Evolutionary conservation across 2,113 vertebrate species (phyloP).

Genomic region (Xenus cinereus): DNA sequence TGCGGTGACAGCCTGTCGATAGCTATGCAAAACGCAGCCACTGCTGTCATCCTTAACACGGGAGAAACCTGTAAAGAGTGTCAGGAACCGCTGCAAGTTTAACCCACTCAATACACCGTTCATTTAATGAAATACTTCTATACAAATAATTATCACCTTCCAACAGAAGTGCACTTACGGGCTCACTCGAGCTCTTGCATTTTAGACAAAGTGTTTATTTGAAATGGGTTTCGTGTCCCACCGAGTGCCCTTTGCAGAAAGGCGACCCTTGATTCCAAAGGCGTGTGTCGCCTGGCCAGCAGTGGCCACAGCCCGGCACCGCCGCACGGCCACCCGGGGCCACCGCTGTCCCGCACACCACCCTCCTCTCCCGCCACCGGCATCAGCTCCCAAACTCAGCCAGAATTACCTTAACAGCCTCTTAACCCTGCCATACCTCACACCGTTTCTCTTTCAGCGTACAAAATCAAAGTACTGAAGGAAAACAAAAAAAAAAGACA

Average conservation of each 20-base stretch:
- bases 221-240: background rate
- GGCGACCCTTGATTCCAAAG: background rate
- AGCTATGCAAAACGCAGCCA: background rate
- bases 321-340: background rate
- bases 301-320: background rate
- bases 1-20: background rate
- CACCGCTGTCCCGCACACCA: background rate
- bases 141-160: background rate
- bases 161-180: background rate
- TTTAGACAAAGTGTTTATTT: background rate
- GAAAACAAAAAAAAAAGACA: background rate
- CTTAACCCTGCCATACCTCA: background rate
- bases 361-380: background rate
- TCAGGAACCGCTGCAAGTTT: background rate
- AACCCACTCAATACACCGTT: background rate
- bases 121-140: background rate
- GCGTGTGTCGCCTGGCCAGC: fast-evolving
- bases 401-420: background rate
- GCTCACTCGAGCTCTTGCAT: background rate
- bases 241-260: background rate
- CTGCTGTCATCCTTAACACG: background rate
- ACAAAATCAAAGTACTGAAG: background rate
- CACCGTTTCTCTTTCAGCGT: background rate
- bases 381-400: background rate
- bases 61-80: background rate